A percentile compares a stretch with the other conserved stretches of the same genome.
Conservation (phyloP, 2,113 vertebrate species). For the Zingel zingel region DNA sequence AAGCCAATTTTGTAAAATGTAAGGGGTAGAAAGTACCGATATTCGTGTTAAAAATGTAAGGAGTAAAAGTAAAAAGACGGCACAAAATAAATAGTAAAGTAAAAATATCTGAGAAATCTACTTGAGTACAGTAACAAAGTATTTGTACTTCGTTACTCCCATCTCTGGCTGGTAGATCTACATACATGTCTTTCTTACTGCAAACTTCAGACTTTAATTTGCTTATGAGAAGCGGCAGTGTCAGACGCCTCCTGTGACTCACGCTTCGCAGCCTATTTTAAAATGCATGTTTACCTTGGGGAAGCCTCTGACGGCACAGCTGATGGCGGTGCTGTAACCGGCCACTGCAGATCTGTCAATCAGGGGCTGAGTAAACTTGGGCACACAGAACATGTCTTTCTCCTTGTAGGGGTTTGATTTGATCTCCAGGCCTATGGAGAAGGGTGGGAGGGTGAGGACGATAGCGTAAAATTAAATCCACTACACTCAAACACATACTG, state of each 20-base stretch:
- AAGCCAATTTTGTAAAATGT: no score
- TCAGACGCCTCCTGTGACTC: constrained; percentile 8
- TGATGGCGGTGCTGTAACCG: constrained; percentile 90
- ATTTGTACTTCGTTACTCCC: no score
- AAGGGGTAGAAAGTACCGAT: no score
- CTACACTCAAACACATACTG: background rate
- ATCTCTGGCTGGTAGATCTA: background rate
- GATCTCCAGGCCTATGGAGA: constrained; percentile 76
- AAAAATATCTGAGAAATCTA: no score
- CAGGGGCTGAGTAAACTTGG: constrained; percentile 90
- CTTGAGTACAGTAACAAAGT: no score
- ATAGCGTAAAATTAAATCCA: background rate
- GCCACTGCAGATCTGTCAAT: constrained; percentile 87
- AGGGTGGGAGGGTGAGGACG: background rate
- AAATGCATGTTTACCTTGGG: constrained; percentile 85
- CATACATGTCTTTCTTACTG: background rate
- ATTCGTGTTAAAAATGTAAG: no score
- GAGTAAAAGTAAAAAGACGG: no score
- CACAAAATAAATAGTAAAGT: no score
- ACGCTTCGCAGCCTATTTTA: constrained; percentile 6
- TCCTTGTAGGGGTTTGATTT: constrained; percentile 84
- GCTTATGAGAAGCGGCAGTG: constrained; percentile 11
- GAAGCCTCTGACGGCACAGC: constrained; percentile 88
- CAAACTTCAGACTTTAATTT: constrained; percentile 7
- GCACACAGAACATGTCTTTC: constrained; percentile 84